Percentiles rank a stretch among this genome's conserved stretches.
Evolutionary conservation across 2,888 invertebrate genomes (phyloP).

Genomic region (Teleogryllus oceanicus): DNA sequence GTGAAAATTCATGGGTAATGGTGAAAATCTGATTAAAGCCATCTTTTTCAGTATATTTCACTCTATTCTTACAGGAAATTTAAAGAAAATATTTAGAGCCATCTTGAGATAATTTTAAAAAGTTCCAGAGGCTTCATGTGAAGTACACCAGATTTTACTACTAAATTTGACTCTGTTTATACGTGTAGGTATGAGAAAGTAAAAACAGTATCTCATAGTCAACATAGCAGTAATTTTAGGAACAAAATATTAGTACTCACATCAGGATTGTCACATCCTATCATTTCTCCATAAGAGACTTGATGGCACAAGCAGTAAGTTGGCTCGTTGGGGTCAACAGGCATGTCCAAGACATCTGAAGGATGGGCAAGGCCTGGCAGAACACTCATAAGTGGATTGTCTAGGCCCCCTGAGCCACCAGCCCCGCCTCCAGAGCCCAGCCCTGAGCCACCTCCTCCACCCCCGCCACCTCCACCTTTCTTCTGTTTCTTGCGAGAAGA

Average conservation of each 20-base stretch:
- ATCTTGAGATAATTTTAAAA: too few relatives aligned
- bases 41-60: too few relatives aligned
- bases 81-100: too few relatives aligned
- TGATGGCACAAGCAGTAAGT: constrained; percentile 98
- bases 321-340: constrained; percentile 94
- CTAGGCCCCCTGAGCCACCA: constrained; percentile 41
- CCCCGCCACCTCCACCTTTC: constrained; percentile 47
- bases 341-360: constrained; percentile 86
- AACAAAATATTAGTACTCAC: constrained; percentile 49
- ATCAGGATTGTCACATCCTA: constrained; percentile 91
- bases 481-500: constrained; percentile 57
- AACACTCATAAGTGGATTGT: constrained; percentile 45
- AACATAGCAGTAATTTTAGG: too few relatives aligned
- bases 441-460: constrained; percentile 46
- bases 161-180: too few relatives aligned
- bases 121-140: too few relatives aligned
- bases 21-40: too few relatives aligned
- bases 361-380: constrained; percentile 68
- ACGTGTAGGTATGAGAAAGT: too few relatives aligned
- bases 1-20: too few relatives aligned
- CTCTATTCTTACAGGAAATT: too few relatives aligned
- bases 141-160: too few relatives aligned
- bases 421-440: constrained; percentile 32
- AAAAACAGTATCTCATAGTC: too few relatives aligned
- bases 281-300: constrained; percentile 95